Conservation (phyloP, 1,140 invertebrate species). For the Mamestra configurata region DNA sequence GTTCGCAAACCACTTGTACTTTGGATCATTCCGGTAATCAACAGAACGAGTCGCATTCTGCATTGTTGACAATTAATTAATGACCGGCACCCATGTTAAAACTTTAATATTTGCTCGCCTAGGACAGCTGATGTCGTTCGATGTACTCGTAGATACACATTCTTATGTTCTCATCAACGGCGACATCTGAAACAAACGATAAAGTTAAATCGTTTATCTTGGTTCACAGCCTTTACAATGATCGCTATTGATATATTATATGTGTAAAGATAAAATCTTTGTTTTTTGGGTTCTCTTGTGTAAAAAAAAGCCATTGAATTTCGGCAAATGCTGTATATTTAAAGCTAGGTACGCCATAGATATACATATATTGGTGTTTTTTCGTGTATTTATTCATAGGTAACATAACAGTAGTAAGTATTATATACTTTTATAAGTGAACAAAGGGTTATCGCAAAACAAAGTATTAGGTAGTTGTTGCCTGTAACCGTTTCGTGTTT, state of each 20-base stretch:
- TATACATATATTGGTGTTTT: too few relatives aligned
- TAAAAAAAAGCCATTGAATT: background rate
- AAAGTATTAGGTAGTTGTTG: too few relatives aligned
- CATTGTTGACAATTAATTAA: background rate
- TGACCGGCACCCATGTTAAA: background rate
- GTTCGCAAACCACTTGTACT: constrained; percentile 6
- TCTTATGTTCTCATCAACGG: constrained; percentile 25
- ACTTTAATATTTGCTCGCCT: constrained; percentile 18
- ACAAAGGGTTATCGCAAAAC: too few relatives aligned
- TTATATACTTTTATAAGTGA: too few relatives aligned
- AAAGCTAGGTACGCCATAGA: too few relatives aligned
- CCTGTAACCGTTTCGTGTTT: too few relatives aligned
- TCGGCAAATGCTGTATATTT: too few relatives aligned
- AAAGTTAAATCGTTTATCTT: constrained; percentile 40
- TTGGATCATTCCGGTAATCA: constrained; percentile 16
- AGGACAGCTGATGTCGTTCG: background rate
- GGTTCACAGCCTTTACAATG: constrained; percentile 33
- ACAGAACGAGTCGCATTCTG: background rate
- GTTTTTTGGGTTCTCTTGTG: constrained; percentile 1
- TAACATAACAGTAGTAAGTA: too few relatives aligned
- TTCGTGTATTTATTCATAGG: too few relatives aligned
- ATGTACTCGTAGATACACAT: background rate
- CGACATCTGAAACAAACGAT: constrained; percentile 40
- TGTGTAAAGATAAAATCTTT: constrained; percentile 43
- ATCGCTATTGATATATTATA: constrained; percentile 34